Evolutionary conservation across 2,113 vertebrate species (phyloP), one percentile per base, ranked within the genome.

Genomic region (Calidris pygmaea): DNA sequence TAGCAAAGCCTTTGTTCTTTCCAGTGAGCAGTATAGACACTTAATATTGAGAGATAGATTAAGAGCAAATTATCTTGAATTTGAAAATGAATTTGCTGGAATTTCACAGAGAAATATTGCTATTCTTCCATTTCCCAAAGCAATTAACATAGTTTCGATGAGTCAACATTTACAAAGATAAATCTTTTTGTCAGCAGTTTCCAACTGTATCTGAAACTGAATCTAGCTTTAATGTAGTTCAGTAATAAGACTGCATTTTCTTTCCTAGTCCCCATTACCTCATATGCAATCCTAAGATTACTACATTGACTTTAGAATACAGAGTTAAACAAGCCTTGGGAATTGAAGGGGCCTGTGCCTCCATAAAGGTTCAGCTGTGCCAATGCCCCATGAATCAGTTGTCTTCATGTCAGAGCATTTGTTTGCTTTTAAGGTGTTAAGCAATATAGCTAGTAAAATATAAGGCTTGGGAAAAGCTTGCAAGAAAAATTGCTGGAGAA

Each of bases 41-140:
- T 95, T 95, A 85, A 91, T 87, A 74, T 67, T 47, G 78, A 84
- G 63, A 93, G 67, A 96, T 3, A 96, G 86, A 93, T 92, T 82
- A 95, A 76, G 37, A 89, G 16, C 58, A 85, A 92, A 75, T 96
- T 95, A 96, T 92, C 94, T 95, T 59, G 70, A 93, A 95, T 96
- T 95, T 95, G 70, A 87, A 96, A 94, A 90, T 85, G 66, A 96
- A 92, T 96, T 89, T 94, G 4, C 66, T 85, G 34, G 45, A 92
- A 94, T 92, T 94, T 92, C 83, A 95, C 76, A 91, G 86, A 74
- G 68, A 87, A 96, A 58, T 89, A 87, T 47, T 90, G 41, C 48
- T 87, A 15, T 89, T 91, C 77, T 93, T 95, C 50, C 53, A 60
- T 85, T 93, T 78, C 84, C 74, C 74, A 60, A 82, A 91, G 94